Conservation (phyloP, 2,113 vertebrate species). For the Emydura subglobosa region DNA sequence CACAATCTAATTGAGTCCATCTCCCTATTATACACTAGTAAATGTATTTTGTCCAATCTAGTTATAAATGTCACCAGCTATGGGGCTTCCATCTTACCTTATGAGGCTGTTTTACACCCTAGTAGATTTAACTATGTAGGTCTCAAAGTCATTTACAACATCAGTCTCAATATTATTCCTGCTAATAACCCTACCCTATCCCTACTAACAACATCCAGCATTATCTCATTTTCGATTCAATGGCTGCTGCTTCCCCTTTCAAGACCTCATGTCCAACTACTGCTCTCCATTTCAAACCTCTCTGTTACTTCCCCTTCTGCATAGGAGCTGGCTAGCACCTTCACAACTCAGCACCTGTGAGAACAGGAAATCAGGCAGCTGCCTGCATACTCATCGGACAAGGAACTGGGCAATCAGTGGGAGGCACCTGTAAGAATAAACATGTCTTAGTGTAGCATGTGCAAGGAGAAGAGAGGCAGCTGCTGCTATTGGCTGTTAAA, state of each 20-base stretch:
- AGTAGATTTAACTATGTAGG: not conserved
- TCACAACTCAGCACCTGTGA: no score
- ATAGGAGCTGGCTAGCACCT: no score
- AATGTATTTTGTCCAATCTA: not conserved
- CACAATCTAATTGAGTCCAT: not conserved
- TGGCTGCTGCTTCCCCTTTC: not conserved
- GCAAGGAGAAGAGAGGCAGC: not conserved
- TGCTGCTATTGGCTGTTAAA: not conserved
- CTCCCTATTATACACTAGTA: not conserved
- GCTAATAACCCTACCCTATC: not conserved
- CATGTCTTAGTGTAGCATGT: no score
- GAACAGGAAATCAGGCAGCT: not conserved
- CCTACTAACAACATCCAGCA: not conserved
- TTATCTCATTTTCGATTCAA: not conserved
- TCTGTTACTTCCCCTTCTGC: not conserved
- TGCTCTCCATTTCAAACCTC: not conserved
- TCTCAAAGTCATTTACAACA: not conserved
- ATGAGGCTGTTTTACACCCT: not conserved
- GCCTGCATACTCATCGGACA: not conserved
- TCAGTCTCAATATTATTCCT: not conserved
- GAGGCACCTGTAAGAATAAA: no score
- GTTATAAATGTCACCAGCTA: not conserved
- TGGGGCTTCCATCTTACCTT: not conserved
- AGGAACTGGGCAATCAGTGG: not conserved
- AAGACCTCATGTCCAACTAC: not conserved